These are phyloP conservation scores for Lasius platythorax DNA, from an alignment of 2,888 invertebrate genomes.

Conservation along the genomic window DNA sequence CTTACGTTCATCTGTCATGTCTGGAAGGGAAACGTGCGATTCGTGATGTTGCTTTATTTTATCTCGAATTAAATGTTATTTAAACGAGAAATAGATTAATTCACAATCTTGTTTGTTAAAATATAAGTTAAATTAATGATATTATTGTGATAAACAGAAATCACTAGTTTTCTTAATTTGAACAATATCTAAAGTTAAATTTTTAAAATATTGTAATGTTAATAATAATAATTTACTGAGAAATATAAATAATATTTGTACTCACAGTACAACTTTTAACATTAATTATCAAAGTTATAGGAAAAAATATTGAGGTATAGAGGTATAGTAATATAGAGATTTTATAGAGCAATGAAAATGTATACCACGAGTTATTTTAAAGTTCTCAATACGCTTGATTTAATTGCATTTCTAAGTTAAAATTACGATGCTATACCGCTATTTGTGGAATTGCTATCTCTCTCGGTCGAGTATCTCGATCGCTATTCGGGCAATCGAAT, in stretches of 20 bases:
- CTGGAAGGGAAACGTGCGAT: conserved; percentile 1
- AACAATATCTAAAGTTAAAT: background rate
- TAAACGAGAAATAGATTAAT: conserved; percentile 8
- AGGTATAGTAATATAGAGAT: too few relatives aligned
- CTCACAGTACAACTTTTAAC: background rate
- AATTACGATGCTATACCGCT: background rate
- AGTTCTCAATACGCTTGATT: background rate
- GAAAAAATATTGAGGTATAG: too few relatives aligned
- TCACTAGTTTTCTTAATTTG: background rate
- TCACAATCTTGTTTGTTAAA: background rate
- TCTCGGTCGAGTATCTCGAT: conserved; percentile 22
- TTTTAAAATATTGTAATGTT: background rate
- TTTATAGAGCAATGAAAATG: background rate
- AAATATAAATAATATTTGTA: background rate
- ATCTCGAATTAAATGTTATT: conserved; percentile 32
- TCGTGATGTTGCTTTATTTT: conserved; percentile 2
- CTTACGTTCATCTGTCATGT: conserved; percentile 25
- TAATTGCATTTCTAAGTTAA: background rate
- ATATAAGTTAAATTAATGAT: background rate
- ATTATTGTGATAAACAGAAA: background rate
- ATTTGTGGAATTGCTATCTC: background rate
- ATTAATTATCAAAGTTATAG: background rate
- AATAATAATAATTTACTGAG: background rate
- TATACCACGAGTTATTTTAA: background rate
- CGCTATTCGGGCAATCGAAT: conserved; percentile 48